Conservation (phyloP, 2,888 invertebrate genomes). For the Tipula confusa region DNA sequence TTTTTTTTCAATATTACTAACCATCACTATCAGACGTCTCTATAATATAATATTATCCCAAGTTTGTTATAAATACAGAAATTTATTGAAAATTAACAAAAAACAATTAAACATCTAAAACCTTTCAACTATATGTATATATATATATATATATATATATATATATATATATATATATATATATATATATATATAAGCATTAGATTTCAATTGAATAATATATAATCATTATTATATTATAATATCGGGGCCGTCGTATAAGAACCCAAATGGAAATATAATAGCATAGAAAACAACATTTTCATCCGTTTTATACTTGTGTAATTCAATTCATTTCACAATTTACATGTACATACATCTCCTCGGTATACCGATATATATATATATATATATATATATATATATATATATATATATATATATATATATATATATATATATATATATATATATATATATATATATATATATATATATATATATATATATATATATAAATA, state of each 20-base stretch:
- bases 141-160: no score
- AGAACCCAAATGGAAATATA: background rate
- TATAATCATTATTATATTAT: background rate
- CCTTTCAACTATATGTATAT: background rate
- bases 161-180: background rate
- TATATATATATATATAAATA: background rate
- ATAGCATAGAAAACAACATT: conserved; percentile 3
- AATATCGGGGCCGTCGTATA: background rate
- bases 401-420: no score
- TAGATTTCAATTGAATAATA: background rate
- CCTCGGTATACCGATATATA: no score
- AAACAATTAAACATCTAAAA: conserved; percentile 25
- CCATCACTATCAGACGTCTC: background rate
- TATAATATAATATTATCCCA: background rate
- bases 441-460: no score
- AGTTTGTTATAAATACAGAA: background rate
- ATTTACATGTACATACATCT: background rate
- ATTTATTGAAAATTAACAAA: conserved; percentile 20
- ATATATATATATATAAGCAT: background rate
- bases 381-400: no score
- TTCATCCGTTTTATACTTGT: background rate
- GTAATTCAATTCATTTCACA: background rate
- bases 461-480: no score
- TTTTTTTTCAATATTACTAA: background rate
- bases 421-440: no score